Base-by-base conservation (phyloP, 2,888 invertebrate species). In the Euplagia quadripunctaria region DNA sequence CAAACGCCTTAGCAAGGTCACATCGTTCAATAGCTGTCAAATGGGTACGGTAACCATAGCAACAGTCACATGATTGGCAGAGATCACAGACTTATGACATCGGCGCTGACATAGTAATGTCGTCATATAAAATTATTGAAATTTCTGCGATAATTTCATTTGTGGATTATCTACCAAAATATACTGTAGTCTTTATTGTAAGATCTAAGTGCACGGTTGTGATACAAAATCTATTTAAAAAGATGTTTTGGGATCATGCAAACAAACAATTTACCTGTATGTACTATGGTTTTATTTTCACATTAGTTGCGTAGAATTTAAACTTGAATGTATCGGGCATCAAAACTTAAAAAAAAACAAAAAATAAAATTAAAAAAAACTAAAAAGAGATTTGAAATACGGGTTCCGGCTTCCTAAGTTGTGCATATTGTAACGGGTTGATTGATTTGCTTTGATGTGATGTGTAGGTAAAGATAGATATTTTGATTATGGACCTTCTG, bases 1-100 rank as follows among this genome's bases (percentile, higher is more conserved):
- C 76, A 76, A 82, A 86, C 84, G 83, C 79, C 77, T 79, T 77
- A 9, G 78, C 84, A 85, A 89, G 86, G 86, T 82, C 72, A 84
- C 71, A 17, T 71, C 81, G 72, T 78, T 73, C 58, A 73, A 71
- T 72, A 69, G 70, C 74, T 78, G 84, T 86, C 85, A 85, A 84
- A 81, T 66, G 6, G 31, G 12, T 61, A 16, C 49, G 31, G 84
- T 88, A 83, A 66, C 83, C 76, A 86, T 86, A 76, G 84, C 73
- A 82, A 86, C 86, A 73, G 43, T 61, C 67, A 12, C 68, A 65
- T 82, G 71, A 82, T 84, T 84, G 84, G 84, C 84, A 79, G 46
- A 74, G 58, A 73, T 1, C 55, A 49, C 49, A 12, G 49, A 82
- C 63, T 42, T 42, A 11, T 52, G 68, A 74, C 76, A 77, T 77